Evolutionary conservation across 2,888 invertebrate genomes (phyloP), one percentile per base, ranked within the genome.

Genomic region (Sialis lutaria): DNA sequence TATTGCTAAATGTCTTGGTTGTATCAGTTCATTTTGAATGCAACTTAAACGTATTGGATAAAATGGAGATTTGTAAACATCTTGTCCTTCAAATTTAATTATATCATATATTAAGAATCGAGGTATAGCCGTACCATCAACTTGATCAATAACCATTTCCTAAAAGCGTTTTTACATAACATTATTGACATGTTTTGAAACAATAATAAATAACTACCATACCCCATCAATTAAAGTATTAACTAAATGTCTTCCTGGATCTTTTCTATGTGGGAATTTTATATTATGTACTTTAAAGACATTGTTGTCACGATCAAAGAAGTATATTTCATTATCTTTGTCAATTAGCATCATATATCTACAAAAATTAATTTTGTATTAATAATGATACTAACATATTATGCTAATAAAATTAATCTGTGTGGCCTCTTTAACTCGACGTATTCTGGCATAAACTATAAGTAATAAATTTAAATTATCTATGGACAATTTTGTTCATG

Each of bases 341-440:
- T 89, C 80, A 52, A 99, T 91, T 40, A 95, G 68, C 90, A 98
- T 90, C 88, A 98, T 87, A 63, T 93, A 98, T 58, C 95, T 85
- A 51, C 37, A 52, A 46, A 22, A 12, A 44, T 33, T 22, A 2
- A 22, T 22, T 22, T 22, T 22, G 22, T 37, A 47, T 13, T 35
- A 30, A 41, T 44, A 40, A 47, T 37, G 7, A 30, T 44, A 41
- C 44, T 32, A 33, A 42, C 34, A 45, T 33, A 7, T n/a, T 59
- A 22, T 52, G 51, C 35, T 33, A 45, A 35, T 5, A 42, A 37
- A 12, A 39, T n/a, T n/a, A n/a, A n/a, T n/a, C n/a, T n/a, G n/a
- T n/a, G n/a, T n/a, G n/a, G n/a, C n/a, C n/a, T n/a, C n/a, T n/a
- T n/a, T n/a, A n/a, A n/a, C n/a, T n/a, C n/a, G n/a, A n/a, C n/a